A percentile compares a stretch with the other conserved stretches of the same genome.
Evolutionary conservation across 2,888 invertebrate genomes (phyloP).

Genomic region (Branchipolynoe longqiensis): DNA sequence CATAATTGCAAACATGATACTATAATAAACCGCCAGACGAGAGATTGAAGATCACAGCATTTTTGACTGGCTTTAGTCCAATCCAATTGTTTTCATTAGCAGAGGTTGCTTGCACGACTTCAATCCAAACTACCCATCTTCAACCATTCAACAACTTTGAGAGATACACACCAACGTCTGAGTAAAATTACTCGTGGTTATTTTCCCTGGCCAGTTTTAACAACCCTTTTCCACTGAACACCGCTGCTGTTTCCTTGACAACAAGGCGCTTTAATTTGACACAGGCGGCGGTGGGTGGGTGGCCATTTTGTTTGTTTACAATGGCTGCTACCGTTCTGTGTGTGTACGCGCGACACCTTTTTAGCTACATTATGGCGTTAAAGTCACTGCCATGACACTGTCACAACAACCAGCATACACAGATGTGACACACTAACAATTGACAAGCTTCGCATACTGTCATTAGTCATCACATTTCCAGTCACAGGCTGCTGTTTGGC

Average conservation of each 20-base stretch:
- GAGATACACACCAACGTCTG: background rate
- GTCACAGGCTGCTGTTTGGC: background rate
- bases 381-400: too few relatives aligned
- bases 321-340: too few relatives aligned
- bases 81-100: background rate
- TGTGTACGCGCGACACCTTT: too few relatives aligned
- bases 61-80: background rate
- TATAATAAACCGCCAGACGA: background rate
- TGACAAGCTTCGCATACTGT: background rate
- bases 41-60: conserved; percentile 5
- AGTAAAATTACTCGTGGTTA: background rate
- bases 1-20: too few relatives aligned
- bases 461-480: background rate
- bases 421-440: background rate
- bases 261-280: too few relatives aligned
- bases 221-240: background rate
- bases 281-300: too few relatives aligned
- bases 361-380: too few relatives aligned
- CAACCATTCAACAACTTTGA: background rate
- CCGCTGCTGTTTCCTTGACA: background rate
- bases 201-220: background rate
- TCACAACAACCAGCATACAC: background rate
- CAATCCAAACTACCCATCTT: background rate
- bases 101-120: background rate
- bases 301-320: too few relatives aligned